Evolutionary conservation across 2,797 vertebrate genomes (phyloP), one percentile per base, ranked within the genome.

Genomic region (Peromyscus nudipes): DNA sequence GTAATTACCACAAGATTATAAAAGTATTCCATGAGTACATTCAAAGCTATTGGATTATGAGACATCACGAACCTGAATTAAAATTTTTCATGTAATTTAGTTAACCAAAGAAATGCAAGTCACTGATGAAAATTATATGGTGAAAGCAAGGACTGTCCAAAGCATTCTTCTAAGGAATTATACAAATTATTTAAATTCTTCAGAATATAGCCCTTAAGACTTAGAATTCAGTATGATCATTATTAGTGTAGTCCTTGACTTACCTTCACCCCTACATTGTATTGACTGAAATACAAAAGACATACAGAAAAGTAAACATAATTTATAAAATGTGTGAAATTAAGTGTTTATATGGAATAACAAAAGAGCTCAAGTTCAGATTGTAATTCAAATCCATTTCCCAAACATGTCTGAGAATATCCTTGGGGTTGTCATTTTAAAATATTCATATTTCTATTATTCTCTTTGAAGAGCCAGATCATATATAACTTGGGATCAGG

Each of bases 91-190:
- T 86, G 37, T 94, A 96, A 94, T 94, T 96, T 95, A 31, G 60
- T 94, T 97, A 97, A 89, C 80, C 37, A 93, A 73, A 64, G 57
- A 96, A 94, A 86, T 62, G 37, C 62, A 92, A 96, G 77, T 86
- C 77, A 92, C 85, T 96, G 91, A 81, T 96, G 73, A 97, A 95
- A 96, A 92, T 95, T 97, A 89, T 12, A 65, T 23, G n/a, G 25
- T 92, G 25, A 92, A 12, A 81, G 27, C 52, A 83, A 89, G 73
- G 29, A 92, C 84, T 79, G 27, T 46, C 43, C 10, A 91, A 90
- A 96, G 85, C 23, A 92, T 95, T 96, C 37, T 79, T 96, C 31
- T 82, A 80, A 23, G 55, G 34, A 94, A 83, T 96, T 95, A 31
- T 5, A 84, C 14, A 80, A 96, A 95, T 90, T 81, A 94, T 89